A percentile compares a stretch with the other conserved stretches of the same genome.
Evolutionary conservation across 2,797 vertebrate species (phyloP).

Genomic region (Dicrostonyx torquatus): DNA sequence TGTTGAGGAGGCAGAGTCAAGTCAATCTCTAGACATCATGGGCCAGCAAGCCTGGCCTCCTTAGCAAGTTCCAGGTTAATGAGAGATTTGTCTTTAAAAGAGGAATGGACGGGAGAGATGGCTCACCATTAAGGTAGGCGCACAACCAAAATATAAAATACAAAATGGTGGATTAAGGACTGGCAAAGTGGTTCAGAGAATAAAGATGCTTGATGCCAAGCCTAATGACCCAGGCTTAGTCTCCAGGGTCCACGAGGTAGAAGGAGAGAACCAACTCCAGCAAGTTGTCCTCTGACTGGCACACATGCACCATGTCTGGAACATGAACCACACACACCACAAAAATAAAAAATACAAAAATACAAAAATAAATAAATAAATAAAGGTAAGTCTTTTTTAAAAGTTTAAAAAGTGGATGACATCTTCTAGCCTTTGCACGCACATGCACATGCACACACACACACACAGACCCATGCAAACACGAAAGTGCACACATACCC

Average conservation of each 20-base stretch:
- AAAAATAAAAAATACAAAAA: no score
- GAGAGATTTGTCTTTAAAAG: not conserved
- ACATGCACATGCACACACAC: not conserved
- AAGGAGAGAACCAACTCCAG: not conserved
- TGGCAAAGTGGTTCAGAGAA: no score
- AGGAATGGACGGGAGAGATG: not conserved
- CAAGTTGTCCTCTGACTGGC: not conserved
- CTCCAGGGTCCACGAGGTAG: not conserved
- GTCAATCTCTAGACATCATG: not conserved
- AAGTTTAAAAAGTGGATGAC: not conserved
- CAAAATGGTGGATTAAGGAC: not conserved
- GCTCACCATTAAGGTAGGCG: not conserved
- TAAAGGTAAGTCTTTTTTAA: not conserved
- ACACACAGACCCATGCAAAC: not conserved
- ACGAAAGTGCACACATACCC: not conserved
- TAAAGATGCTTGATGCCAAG: not conserved
- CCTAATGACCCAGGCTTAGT: not conserved
- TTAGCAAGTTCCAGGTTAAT: not conserved
- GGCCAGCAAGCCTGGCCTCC: not conserved
- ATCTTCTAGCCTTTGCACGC: not conserved
- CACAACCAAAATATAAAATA: not conserved
- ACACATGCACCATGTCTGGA: not conserved
- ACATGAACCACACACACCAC: not conserved
- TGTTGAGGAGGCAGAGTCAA: not conserved
- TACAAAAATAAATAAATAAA: no score